Evolutionary conservation across 2,113 vertebrate species (phyloP).

Genomic region (Lonchura striata): DNA sequence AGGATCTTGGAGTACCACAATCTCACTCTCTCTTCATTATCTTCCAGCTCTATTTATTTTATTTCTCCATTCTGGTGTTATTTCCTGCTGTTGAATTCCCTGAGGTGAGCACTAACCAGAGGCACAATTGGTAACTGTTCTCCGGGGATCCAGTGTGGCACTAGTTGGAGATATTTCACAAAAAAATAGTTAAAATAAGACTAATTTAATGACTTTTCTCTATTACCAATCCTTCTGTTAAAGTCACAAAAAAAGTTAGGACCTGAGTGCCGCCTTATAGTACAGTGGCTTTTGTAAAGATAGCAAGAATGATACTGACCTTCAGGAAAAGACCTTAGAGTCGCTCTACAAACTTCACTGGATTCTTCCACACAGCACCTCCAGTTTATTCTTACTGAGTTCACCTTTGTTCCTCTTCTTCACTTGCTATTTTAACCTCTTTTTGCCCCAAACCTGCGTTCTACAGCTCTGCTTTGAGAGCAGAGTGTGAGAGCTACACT

Average conservation of each 20-base stretch:
- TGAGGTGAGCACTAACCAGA: background rate
- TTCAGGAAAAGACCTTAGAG: background rate
- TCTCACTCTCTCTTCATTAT: background rate
- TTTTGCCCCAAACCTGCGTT: background rate
- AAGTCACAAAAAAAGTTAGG: background rate
- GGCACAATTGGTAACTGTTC: background rate
- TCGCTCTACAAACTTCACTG: background rate
- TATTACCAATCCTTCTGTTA: background rate
- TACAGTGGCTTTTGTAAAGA: background rate
- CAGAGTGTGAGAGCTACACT: background rate
- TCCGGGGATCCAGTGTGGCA: background rate
- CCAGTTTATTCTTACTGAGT: background rate
- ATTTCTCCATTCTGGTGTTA: background rate
- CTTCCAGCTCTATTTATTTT: background rate
- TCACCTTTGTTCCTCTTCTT: background rate
- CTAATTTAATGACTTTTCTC: background rate
- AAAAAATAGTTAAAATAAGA: background rate
- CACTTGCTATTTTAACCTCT: background rate
- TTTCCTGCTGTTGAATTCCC: conserved; percentile 7
- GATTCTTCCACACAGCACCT: background rate
- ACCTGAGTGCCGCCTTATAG: background rate
- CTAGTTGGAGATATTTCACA: background rate
- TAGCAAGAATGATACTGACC: background rate
- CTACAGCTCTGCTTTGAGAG: background rate
- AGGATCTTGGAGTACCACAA: background rate